phyloP scores from a whole-genome alignment of 2,888 invertebrate genomes.

The Parascotia fuliginaria region DNA sequence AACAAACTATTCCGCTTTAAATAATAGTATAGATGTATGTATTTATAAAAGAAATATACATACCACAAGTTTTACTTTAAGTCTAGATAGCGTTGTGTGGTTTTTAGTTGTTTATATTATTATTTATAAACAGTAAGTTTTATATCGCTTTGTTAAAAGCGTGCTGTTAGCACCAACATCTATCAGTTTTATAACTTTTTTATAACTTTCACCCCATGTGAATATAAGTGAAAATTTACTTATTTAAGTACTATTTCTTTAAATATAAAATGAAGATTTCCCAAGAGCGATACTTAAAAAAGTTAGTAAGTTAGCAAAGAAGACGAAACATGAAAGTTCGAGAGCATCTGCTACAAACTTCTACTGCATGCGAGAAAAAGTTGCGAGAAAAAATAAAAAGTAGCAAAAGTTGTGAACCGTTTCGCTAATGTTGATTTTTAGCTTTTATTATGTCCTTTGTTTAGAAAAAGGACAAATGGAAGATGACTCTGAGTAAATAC shows the following conservation, averaged over 20 bases:
- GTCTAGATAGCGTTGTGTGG: too few relatives aligned
- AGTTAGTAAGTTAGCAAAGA: conserved; percentile 32
- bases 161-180: too few relatives aligned
- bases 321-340: conserved; percentile 37
- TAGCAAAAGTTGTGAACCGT: conserved; percentile 26
- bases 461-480: conserved; percentile 26
- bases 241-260: conserved; percentile 37
- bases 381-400: conserved; percentile 18
- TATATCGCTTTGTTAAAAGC: too few relatives aligned
- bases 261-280: conserved; percentile 44
- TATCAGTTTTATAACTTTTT: too few relatives aligned
- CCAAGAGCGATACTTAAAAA: conserved; percentile 43
- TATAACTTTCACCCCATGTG: conserved; percentile 17
- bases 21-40: too few relatives aligned
- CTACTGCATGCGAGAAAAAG: conserved; percentile 32
- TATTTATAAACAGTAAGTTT: too few relatives aligned
- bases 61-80: too few relatives aligned
- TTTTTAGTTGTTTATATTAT: too few relatives aligned
- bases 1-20: too few relatives aligned
- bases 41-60: too few relatives aligned
- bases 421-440: conserved; percentile 32
- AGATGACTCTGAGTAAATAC: not conserved
- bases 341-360: conserved; percentile 39
- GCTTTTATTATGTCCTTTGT: conserved; percentile 31
- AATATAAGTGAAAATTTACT: conserved; percentile 29